These are phyloP conservation scores for Anser brachyrhynchus DNA, from an alignment of 2,113 vertebrate species.

Conservation along the genomic window DNA sequence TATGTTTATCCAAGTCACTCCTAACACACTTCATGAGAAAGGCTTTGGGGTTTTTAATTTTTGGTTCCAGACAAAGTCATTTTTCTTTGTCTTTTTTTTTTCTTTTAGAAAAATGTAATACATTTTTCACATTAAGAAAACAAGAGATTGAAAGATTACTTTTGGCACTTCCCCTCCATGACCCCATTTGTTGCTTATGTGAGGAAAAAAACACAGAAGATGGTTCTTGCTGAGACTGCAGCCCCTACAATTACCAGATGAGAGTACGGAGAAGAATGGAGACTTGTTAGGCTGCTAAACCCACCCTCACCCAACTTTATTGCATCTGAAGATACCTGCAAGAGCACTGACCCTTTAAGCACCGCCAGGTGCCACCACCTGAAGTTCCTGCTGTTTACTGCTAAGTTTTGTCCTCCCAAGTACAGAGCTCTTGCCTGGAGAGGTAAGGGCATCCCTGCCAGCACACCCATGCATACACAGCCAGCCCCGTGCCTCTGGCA, in stretches of 20 bases:
- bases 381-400: background rate
- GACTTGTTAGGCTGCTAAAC: background rate
- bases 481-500: background rate
- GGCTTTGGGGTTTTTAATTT: slow-evolving; percentile 1
- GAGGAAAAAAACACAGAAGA: background rate
- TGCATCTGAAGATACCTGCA: background rate
- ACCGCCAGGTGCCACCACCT: background rate
- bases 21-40: background rate
- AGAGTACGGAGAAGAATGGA: background rate
- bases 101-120: background rate
- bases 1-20: slow-evolving; percentile 36
- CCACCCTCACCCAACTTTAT: background rate
- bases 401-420: background rate
- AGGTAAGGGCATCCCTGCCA: background rate
- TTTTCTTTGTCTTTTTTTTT: background rate
- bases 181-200: slow-evolving; percentile 18
- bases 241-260: background rate
- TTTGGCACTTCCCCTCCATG: slow-evolving; percentile 25
- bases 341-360: background rate
- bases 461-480: rapidly evolving
- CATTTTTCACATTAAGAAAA: slow-evolving; percentile 27
- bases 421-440: background rate
- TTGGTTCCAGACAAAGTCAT: slow-evolving; percentile 1
- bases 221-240: background rate
- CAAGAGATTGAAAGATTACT: background rate